Percentiles rank a stretch among this genome's conserved stretches.
Conservation (phyloP, 2,113 vertebrate genomes). For the Rhinopomastus cyanomelas region DNA sequence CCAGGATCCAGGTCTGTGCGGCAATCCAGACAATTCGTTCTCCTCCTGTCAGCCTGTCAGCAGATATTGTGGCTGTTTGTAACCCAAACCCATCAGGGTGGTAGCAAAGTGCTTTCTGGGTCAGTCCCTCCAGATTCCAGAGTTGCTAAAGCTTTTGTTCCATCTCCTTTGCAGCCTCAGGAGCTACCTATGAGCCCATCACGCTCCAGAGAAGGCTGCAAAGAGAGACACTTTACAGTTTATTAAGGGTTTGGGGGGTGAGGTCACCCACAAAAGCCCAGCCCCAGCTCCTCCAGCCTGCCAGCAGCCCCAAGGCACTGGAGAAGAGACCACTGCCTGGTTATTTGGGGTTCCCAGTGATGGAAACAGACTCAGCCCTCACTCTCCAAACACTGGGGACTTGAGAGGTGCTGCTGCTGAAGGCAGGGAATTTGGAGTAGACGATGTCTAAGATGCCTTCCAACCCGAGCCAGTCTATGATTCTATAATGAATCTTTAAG, state of each 20-base stretch:
- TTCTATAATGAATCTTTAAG: too few species aligned
- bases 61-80: background rate
- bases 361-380: background rate
- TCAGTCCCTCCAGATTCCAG: background rate
- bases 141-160: background rate
- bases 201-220: background rate
- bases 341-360: background rate
- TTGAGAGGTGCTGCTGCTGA: too few species aligned
- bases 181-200: background rate
- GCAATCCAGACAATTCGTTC: background rate
- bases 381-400: too few species aligned
- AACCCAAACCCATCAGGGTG: background rate
- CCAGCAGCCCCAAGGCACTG: accelerated
- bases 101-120: background rate
- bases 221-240: background rate
- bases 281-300: background rate
- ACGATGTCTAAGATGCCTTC: too few species aligned
- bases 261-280: background rate
- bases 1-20: constrained; percentile 5
- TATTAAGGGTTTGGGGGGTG: background rate
- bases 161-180: background rate
- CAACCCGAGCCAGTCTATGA: too few species aligned
- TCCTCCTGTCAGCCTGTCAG: background rate
- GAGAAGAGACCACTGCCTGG: background rate
- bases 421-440: too few species aligned